phyloP scores from a whole-genome alignment of 2,888 invertebrate genomes.

The Uropetala carovei region DNA sequence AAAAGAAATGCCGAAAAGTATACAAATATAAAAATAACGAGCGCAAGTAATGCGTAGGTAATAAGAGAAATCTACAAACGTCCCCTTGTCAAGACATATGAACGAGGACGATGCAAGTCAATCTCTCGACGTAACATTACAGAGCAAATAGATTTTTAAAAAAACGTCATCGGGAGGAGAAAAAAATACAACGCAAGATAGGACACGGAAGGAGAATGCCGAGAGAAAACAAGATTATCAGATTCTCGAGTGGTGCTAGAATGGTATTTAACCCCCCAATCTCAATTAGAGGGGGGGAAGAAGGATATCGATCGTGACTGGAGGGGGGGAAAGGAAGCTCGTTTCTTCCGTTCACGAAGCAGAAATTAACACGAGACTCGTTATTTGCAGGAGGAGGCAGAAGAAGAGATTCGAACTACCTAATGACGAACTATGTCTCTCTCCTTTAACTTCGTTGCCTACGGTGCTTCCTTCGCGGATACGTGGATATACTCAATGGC shows the following conservation, averaged over 20 bases:
- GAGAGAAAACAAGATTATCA: not conserved
- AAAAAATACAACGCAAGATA: not conserved
- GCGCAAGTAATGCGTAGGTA: no score
- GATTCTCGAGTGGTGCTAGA: not conserved
- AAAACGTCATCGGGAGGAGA: not conserved
- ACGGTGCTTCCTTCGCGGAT: not conserved
- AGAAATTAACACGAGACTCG: not conserved
- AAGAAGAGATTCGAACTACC: not conserved
- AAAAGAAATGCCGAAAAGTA: no score
- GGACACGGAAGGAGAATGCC: not conserved
- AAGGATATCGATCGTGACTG: not conserved
- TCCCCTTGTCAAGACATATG: no score
- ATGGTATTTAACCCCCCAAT: not conserved
- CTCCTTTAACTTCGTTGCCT: not conserved
- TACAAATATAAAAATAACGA: no score
- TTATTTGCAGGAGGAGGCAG: not conserved
- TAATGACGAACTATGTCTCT: not conserved
- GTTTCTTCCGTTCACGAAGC: not conserved
- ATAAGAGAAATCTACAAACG: no score
- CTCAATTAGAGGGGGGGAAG: not conserved
- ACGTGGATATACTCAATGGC: not conserved
- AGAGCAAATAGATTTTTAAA: not conserved
- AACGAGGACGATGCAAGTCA: no score
- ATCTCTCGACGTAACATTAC: no score
- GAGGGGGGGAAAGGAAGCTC: not conserved